A percentile compares a stretch with the other conserved stretches of the same genome.
These are phyloP conservation scores for Troides aeacus DNA, from an alignment of 2,888 invertebrate genomes.

Conservation along the genomic window DNA sequence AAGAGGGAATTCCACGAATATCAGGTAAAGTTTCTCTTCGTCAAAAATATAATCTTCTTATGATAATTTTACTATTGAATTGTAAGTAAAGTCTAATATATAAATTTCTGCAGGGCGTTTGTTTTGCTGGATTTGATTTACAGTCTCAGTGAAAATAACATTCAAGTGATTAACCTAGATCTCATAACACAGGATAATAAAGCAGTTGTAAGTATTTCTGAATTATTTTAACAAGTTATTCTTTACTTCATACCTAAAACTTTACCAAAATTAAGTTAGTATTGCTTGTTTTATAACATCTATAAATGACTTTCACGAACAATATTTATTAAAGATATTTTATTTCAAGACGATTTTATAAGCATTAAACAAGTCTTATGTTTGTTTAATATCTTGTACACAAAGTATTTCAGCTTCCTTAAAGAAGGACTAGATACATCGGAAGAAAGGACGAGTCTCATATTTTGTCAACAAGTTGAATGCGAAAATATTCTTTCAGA, in stretches of 20 bases:
- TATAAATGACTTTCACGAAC: too few relatives aligned
- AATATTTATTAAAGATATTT: too few relatives aligned
- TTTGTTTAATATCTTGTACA: background rate
- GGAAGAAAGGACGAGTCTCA: conserved; percentile 72
- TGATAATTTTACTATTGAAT: too few relatives aligned
- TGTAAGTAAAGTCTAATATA: background rate
- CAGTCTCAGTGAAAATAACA: conserved; percentile 52
- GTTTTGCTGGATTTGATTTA: conserved; percentile 56
- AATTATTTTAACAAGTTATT: background rate
- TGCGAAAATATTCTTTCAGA: conserved; percentile 78
- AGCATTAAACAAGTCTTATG: background rate
- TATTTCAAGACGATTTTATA: too few relatives aligned
- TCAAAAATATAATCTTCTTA: background rate
- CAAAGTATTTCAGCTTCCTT: conserved; percentile 76
- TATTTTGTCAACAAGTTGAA: conserved; percentile 76
- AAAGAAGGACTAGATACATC: conserved; percentile 72
- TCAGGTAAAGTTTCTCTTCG: conserved; percentile 51
- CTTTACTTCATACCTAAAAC: too few relatives aligned
- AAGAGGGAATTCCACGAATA: conserved; percentile 63
- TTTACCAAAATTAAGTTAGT: too few relatives aligned
- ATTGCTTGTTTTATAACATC: too few relatives aligned
- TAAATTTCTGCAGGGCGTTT: conserved; percentile 43
- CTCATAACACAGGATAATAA: conserved; percentile 54
- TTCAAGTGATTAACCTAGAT: conserved; percentile 63
- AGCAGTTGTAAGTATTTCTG: conserved; percentile 47